Percentiles rank a stretch among this genome's conserved stretches.
phyloP scores from a whole-genome alignment of 2,113 vertebrate species.

The Pithys albifrons region DNA sequence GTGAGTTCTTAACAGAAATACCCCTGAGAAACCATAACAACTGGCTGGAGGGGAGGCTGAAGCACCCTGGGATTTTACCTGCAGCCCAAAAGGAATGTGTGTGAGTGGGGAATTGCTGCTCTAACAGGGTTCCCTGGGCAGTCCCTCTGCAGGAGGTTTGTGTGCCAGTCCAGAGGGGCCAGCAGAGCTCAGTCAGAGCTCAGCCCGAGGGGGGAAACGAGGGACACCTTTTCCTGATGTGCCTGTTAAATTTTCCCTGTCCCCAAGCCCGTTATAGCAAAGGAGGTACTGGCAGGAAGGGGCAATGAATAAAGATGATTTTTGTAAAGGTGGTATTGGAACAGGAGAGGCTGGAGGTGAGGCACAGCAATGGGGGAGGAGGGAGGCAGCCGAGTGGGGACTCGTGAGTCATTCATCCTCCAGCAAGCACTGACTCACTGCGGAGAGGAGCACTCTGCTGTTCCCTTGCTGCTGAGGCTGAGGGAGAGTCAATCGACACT shows the following conservation, averaged over 20 bases:
- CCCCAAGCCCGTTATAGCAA: background rate
- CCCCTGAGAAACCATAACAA: background rate
- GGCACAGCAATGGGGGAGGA: constrained; percentile 19
- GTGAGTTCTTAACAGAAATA: background rate
- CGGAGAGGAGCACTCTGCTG: constrained; percentile 17
- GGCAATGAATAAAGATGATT: background rate
- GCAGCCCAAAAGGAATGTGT: background rate
- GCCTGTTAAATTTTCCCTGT: background rate
- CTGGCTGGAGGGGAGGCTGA: background rate
- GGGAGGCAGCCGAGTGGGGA: constrained; percentile 29
- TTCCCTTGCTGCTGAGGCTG: constrained; percentile 32
- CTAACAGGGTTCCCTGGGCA: background rate
- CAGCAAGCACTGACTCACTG: constrained; percentile 60
- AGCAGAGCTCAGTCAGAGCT: background rate
- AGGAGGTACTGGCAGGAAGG: background rate
- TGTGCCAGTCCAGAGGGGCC: background rate
- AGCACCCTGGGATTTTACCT: background rate
- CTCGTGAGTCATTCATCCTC: constrained; percentile 46
- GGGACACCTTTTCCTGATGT: background rate
- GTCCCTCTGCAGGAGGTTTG: background rate
- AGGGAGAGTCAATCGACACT: background rate
- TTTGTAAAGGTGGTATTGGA: constrained; percentile 26
- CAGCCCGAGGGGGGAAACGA: background rate
- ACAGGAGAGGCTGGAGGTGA: constrained; percentile 55
- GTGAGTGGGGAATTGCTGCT: background rate